phyloP scores from a whole-genome alignment of 2,888 invertebrate genomes.

The Eurytoma adleriae region DNA sequence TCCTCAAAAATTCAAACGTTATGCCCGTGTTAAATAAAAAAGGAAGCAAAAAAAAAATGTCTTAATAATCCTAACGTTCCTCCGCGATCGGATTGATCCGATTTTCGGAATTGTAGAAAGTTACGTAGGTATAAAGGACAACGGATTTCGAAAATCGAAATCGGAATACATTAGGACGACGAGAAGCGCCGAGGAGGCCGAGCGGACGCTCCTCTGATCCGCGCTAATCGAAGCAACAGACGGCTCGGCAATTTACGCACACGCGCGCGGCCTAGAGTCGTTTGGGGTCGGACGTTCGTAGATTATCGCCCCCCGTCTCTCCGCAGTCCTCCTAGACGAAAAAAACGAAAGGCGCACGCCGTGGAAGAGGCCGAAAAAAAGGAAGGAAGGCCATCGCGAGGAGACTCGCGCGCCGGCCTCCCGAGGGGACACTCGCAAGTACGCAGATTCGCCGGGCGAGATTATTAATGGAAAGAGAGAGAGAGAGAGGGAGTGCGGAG shows the following conservation, averaged over 20 bases:
- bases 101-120: too few relatives aligned
- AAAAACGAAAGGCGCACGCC: background rate
- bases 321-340: slow-evolving; percentile 11
- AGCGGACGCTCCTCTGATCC: slow-evolving; percentile 18
- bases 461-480: slow-evolving; percentile 51
- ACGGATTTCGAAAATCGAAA: background rate
- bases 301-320: slow-evolving; percentile 29
- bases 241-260: slow-evolving; percentile 34
- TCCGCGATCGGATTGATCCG: too few relatives aligned
- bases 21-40: too few relatives aligned
- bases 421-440: background rate
- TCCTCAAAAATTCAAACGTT: too few relatives aligned
- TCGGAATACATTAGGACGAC: background rate
- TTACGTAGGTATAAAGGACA: too few relatives aligned
- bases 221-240: slow-evolving; percentile 30
- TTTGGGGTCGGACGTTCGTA: slow-evolving; percentile 9
- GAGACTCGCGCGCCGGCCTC: too few relatives aligned
- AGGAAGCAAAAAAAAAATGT: too few relatives aligned
- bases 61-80: too few relatives aligned
- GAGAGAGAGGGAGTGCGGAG: background rate
- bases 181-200: too few relatives aligned
- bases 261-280: background rate
- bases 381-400: slow-evolving; percentile 5
- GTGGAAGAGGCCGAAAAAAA: background rate
- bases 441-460: slow-evolving; percentile 24